These are phyloP conservation scores for Pantherophis alleghaniensis DNA, from an alignment of 2,797 vertebrate species.

Conservation along the genomic window DNA sequence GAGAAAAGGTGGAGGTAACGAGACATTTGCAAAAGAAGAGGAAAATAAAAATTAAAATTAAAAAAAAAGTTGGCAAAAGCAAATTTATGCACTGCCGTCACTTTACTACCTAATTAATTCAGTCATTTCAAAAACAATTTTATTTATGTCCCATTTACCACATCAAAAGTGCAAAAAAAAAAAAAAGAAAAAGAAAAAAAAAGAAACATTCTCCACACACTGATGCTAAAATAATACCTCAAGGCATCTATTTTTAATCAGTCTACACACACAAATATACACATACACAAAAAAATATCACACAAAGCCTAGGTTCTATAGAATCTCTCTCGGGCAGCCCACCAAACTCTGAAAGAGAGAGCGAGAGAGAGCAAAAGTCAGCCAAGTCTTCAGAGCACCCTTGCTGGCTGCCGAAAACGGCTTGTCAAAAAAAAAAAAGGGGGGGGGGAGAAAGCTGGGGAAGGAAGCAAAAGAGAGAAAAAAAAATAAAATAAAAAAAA, in stretches of 20 bases:
- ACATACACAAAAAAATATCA: slow-evolving; percentile 4
- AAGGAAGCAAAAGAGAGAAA: neutral
- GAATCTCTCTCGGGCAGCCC: slow-evolving; percentile 72
- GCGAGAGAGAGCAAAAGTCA: slow-evolving; percentile 16
- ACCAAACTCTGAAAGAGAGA: slow-evolving; percentile 57
- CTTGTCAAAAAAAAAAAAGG: slow-evolving; percentile 75
- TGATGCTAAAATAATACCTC: slow-evolving; percentile 77
- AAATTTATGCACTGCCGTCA: slow-evolving; percentile 65
- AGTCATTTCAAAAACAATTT: slow-evolving; percentile 79
- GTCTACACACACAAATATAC: slow-evolving; percentile 20
- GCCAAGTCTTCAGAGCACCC: slow-evolving; percentile 76
- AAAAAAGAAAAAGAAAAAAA: neutral
- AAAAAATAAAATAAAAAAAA: neutral
- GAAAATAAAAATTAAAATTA: neutral
- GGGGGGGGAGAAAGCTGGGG: slow-evolving; percentile 56
- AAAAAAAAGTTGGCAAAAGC: slow-evolving; percentile 34
- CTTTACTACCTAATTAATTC: slow-evolving; percentile 79
- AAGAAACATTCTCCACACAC: slow-evolving; percentile 46
- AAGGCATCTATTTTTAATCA: slow-evolving; percentile 77
- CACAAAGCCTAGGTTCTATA: slow-evolving; percentile 53
- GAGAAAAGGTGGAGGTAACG: slow-evolving; percentile 16
- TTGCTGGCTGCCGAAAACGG: slow-evolving; percentile 79
- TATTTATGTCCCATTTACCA: slow-evolving; percentile 79
- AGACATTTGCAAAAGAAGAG: slow-evolving; percentile 50
- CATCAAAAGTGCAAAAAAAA: slow-evolving; percentile 70